Conservation (phyloP, 92 coral and sea anemone species). For the Heliopora coerulea region DNA sequence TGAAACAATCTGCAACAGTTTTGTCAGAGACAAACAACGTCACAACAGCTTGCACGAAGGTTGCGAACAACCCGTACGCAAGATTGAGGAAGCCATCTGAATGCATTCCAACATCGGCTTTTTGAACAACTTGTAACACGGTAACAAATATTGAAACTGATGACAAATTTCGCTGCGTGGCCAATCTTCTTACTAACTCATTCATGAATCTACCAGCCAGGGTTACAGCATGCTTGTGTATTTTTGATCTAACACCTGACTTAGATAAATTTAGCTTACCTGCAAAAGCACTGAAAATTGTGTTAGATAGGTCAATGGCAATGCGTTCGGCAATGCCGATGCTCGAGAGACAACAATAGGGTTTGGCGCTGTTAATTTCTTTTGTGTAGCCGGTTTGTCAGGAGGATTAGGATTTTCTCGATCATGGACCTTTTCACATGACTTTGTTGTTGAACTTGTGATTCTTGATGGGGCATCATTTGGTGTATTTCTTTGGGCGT, state of each 20-base stretch:
- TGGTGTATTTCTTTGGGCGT: neutral
- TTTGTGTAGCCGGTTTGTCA: neutral
- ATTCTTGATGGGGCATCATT: neutral
- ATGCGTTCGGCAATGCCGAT: constrained; percentile 13
- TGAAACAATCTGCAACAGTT: too few species aligned
- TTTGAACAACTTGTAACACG: too few species aligned
- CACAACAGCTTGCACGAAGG: too few species aligned
- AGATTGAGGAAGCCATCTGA: too few species aligned
- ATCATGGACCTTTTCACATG: neutral
- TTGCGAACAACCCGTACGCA: too few species aligned
- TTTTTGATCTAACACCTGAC: too few species aligned
- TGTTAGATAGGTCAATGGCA: constrained; percentile 14
- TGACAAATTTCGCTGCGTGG: too few species aligned
- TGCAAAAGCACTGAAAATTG: constrained; percentile 36
- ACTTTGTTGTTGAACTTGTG: neutral
- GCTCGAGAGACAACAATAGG: constrained; percentile 26
- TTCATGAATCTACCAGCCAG: too few species aligned
- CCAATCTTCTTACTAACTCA: too few species aligned
- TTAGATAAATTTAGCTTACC: neutral
- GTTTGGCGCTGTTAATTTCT: constrained; percentile 20
- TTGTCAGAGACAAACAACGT: too few species aligned
- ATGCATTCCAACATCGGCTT: too few species aligned
- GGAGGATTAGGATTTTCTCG: neutral
- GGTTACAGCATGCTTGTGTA: neutral
- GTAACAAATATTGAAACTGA: too few species aligned